Base-by-base conservation (phyloP, 30 jellyfish, hydroid and myxozoan genomes). In the Aurelia aurita region DNA sequence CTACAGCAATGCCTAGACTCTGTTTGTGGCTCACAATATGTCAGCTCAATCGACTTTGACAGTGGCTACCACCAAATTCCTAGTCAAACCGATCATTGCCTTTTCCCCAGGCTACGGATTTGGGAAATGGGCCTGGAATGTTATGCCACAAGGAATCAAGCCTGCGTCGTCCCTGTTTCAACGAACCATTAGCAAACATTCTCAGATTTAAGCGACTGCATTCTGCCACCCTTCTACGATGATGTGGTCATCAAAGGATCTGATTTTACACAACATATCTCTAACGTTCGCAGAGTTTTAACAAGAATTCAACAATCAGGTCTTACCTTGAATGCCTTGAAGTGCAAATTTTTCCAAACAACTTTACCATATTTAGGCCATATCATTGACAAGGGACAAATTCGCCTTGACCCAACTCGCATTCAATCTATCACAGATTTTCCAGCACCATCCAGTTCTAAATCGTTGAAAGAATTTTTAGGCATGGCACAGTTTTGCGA, bases 71-170 rank as follows among this genome's bases (percentile, higher is more conserved):
- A 45, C 29, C 72, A 72, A 47, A 22, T 54, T 54, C 85, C 71
- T 0, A 31, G 45, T 74, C 72, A 72, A 72, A 72, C 71, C 85
- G 3, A 19, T 45, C 35, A 29, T 72, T 46, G 85, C 85, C 72
- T 72, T 69, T 26, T 69, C 64, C 5, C 81, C 81, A 13, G 81
- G 81, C 19, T 69, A 69, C 64, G 81, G 46, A 5, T 69, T 27
- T 69, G 81, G 81, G 8, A 13, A 27, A 39, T 39, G 66, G 89
- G 35, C 89, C 10, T 77, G 80, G 79, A 35, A 43, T 20, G 81
- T 77, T 27, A 77, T 77, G 81, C 89, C 68, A 25, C 89, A 80
- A 43, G 83, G 83, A 35, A 63, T 67, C 72, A 61, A 63, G 43
- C 59, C 83, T 3, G 83, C 82, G 3, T 67, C 83, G 11, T 31